phyloP scores from a whole-genome alignment of 2,888 invertebrate genomes.

The Criorhina ranunculi region DNA sequence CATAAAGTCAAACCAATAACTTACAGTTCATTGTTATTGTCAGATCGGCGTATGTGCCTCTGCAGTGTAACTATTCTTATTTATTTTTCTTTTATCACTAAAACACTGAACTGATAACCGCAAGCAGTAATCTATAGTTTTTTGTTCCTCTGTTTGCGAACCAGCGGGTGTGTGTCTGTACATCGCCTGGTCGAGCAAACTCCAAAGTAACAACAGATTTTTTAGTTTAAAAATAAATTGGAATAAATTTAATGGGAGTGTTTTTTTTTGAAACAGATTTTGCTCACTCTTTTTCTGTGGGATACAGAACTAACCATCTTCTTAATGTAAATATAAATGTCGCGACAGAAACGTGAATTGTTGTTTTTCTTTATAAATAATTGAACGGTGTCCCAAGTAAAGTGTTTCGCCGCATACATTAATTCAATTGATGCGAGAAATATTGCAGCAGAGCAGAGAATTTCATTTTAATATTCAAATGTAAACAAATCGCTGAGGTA shows the following conservation, averaged over 20 bases:
- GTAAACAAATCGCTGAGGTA: background rate
- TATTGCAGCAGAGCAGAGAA: conserved; percentile 1
- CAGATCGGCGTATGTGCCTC: background rate
- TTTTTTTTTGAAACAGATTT: background rate
- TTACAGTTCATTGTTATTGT: conserved; percentile 8
- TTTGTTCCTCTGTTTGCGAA: background rate
- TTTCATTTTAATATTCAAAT: conserved; percentile 33
- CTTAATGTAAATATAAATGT: conserved; percentile 29
- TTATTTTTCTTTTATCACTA: background rate
- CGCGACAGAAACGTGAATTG: conserved; percentile 29
- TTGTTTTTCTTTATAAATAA: conserved; percentile 31
- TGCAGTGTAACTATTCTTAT: background rate
- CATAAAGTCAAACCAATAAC: background rate
- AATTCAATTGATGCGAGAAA: conserved; percentile 4
- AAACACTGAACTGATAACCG: conserved; percentile 6
- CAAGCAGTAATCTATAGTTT: background rate
- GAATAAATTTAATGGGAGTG: conserved; percentile 3
- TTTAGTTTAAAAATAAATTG: conserved; percentile 3
- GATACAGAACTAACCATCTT: background rate
- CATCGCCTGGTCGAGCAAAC: conserved; percentile 10
- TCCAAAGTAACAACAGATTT: conserved; percentile 32
- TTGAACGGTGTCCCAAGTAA: conserved; percentile 36
- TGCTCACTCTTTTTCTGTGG: background rate
- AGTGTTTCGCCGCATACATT: conserved; percentile 19
- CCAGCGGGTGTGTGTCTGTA: background rate